Evolutionary conservation across 2,888 invertebrate genomes (phyloP), one percentile per base, ranked within the genome.

Genomic region (Sepiola atlantica): DNA sequence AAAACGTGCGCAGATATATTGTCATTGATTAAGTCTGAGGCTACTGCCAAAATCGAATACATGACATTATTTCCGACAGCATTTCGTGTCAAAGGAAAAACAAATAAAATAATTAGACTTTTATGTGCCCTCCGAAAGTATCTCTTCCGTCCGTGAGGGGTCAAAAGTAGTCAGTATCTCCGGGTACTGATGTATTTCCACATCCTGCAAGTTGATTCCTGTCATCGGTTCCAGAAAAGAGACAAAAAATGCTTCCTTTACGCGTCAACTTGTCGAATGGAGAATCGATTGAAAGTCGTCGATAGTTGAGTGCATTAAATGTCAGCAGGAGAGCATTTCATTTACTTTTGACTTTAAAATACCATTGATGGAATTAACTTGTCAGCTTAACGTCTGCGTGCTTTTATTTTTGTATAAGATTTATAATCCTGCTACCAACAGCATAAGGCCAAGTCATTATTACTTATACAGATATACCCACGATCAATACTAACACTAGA

Each of bases 261-360:
- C n/a, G n/a, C 77, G n/a, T n/a, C 77, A n/a, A 77, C n/a, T n/a
- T n/a, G 77, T 77, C 16, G n/a, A 77, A 77, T n/a, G n/a, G n/a
- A 77, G 77, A 77, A 77, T 77, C 77, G 77, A 77, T 77, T 77
- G 14, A 77, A 77, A 14, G n/a, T n/a, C n/a, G 77, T 16, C 16
- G 77, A 77, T 77, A 77, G 28, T 77, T n/a, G 77, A 77, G 77
- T 77, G 8, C 77, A 77, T 77, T 77, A 77, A 77, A 77, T 77
- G 77, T 77, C 77, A 77, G 77, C 77, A 12, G 12, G 77, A 77
- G 77, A 77, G n/a, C 77, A 77, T 77, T 77, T 77, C 77, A n/a
- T 77, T 77, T 77, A n/a, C n/a, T 77, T 28, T n/a, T 77, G 77
- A 77, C n/a, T 77, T 77, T 77, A 77, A 77, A 77, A 77, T 77